Evolutionary conservation across 2,888 invertebrate species (phyloP).

Genomic region (Eurytoma adleriae): DNA sequence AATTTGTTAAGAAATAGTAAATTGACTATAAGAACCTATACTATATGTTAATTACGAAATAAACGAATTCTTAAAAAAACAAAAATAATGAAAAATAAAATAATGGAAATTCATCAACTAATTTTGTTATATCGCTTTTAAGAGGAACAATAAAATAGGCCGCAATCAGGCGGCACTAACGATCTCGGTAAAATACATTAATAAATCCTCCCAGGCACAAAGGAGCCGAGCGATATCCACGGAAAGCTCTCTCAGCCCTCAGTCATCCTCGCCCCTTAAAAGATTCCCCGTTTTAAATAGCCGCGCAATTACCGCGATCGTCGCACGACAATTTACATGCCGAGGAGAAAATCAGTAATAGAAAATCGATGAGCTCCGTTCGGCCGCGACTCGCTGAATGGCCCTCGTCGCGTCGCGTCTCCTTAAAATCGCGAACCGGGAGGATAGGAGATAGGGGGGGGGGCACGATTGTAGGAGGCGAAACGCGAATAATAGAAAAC

Average conservation of each 20-base stretch:
- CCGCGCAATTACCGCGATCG: conserved; percentile 34
- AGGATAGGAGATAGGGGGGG: background rate
- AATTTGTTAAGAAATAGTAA: too few species aligned
- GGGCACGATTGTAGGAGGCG: conserved; percentile 49
- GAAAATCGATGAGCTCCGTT: conserved; percentile 34
- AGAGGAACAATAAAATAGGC: too few species aligned
- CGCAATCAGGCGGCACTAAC: too few species aligned
- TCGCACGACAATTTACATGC: conserved; percentile 26
- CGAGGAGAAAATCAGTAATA: conserved; percentile 38
- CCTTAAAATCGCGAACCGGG: conserved; percentile 36
- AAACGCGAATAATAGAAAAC: conserved; percentile 55
- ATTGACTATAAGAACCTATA: too few species aligned
- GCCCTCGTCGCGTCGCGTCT: conserved; percentile 20
- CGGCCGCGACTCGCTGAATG: conserved; percentile 4
- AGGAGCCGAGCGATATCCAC: conserved; percentile 12
- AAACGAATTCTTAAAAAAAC: too few species aligned
- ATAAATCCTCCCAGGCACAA: background rate
- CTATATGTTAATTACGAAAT: too few species aligned
- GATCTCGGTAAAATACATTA: background rate
- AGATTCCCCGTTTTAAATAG: conserved; percentile 31
- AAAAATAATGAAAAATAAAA: too few species aligned
- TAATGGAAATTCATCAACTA: too few species aligned
- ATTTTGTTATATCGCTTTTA: too few species aligned
- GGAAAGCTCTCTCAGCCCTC: background rate
- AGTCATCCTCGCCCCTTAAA: background rate